Conservation (phyloP, 1,140 invertebrate species). For the Ceratina calcarata region DNA sequence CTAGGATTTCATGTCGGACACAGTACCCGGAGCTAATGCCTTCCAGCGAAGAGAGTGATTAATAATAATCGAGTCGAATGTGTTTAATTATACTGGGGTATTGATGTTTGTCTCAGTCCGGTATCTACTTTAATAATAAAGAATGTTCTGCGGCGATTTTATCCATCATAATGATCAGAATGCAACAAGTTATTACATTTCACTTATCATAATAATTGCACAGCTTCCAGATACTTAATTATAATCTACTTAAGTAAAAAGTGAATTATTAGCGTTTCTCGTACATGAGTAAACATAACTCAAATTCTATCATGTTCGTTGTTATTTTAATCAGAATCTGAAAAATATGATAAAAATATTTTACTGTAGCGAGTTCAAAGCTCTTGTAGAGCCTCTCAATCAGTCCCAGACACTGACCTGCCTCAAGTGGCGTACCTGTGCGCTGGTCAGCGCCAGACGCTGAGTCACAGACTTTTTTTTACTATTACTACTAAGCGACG, state of each 20-base stretch:
- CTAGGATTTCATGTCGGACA: conserved; percentile 21
- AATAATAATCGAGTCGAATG: conserved; percentile 14
- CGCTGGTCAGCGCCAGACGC: background rate
- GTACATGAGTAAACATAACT: no score
- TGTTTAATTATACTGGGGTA: conserved; percentile 7
- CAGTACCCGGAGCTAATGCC: background rate
- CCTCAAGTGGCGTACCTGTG: background rate
- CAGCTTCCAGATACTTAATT: no score
- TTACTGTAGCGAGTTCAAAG: no score
- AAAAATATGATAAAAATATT: no score
- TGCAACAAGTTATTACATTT: no score
- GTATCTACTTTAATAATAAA: background rate
- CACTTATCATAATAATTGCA: no score
- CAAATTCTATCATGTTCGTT: no score
- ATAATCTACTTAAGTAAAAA: no score
- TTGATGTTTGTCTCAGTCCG: background rate
- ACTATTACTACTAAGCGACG: conserved; percentile 16
- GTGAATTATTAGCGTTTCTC: no score
- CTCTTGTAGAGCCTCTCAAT: background rate
- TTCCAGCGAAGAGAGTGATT: conserved; percentile 2
- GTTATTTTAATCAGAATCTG: no score
- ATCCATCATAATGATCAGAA: no score
- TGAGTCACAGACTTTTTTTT: conserved; percentile 12
- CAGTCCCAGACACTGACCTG: background rate
- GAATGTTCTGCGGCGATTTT: no score